Conservation (phyloP, 2,113 vertebrate species). For the Pungitius pungitius region DNA sequence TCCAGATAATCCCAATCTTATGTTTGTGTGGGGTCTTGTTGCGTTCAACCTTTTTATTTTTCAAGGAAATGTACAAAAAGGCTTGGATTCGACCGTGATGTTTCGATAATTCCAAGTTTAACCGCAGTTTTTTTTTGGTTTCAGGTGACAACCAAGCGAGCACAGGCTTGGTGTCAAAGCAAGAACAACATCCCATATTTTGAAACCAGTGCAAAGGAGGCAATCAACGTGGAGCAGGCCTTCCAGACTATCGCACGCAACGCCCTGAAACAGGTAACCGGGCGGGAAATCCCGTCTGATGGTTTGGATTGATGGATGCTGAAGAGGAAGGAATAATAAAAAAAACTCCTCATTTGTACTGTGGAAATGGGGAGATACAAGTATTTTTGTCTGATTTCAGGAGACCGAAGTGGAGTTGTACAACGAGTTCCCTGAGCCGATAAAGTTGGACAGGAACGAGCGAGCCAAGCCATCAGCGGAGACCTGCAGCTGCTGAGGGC, state of each 20-base stretch:
- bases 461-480: conserved; percentile 89
- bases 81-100: neutral
- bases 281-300: neutral
- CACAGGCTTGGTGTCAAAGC: conserved; percentile 97
- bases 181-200: conserved; percentile 99
- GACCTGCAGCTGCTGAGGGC: conserved; percentile 93
- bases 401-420: conserved; percentile 97
- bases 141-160: conserved; percentile 94
- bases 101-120: neutral
- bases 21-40: neutral
- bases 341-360: neutral
- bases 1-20: neutral
- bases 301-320: neutral
- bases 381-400: conserved; percentile 67
- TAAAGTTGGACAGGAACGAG: conserved; percentile 95
- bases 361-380: neutral
- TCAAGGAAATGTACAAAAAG: neutral
- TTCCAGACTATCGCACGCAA: conserved; percentile 98
- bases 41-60: neutral
- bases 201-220: conserved; percentile 97
- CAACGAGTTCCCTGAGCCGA: conserved; percentile 96
- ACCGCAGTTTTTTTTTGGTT: conserved; percentile 5
- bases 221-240: conserved; percentile 96
- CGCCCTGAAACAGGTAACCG: conserved; percentile 92
- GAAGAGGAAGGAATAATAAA: too few relatives aligned